These are phyloP conservation scores for Chaetodon auriga DNA, from an alignment of 2,113 vertebrate genomes.

Conservation along the genomic window DNA sequence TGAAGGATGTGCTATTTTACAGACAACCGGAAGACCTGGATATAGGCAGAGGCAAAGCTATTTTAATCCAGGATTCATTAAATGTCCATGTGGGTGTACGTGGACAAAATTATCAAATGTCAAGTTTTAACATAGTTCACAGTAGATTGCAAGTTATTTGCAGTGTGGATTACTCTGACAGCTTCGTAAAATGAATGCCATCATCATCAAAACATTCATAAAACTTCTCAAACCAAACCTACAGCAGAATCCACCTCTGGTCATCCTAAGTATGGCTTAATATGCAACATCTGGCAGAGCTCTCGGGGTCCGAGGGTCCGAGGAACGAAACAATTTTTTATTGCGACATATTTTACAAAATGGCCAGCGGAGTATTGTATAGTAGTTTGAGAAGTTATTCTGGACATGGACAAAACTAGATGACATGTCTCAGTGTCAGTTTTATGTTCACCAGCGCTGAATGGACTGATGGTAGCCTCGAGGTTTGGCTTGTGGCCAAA, in stretches of 20 bases:
- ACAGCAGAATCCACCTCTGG: not conserved
- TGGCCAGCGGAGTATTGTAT: not conserved
- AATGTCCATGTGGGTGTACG: not conserved
- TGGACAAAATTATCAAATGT: not conserved
- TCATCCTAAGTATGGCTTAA: not conserved
- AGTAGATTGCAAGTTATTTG: not conserved
- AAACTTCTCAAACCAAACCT: not conserved
- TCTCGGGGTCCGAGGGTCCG: not conserved
- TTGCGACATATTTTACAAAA: not conserved
- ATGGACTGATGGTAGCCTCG: not conserved
- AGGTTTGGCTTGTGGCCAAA: slow-evolving; percentile 22
- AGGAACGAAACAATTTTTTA: not conserved
- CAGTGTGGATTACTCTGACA: too few species aligned
- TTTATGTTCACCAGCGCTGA: slow-evolving; percentile 1
- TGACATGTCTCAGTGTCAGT: not conserved
- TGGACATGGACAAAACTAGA: not conserved
- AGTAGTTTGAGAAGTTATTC: not conserved
- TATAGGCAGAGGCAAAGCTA: slow-evolving; percentile 9
- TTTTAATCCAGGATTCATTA: slow-evolving; percentile 17
- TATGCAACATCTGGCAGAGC: not conserved
- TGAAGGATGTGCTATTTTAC: slow-evolving; percentile 44
- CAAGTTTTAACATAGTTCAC: not conserved
- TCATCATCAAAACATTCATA: not conserved
- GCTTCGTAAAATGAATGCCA: not conserved
- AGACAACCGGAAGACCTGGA: not conserved